Evolutionary conservation across 2,888 invertebrate species (phyloP), one percentile per base, ranked within the genome.

Genomic region (Loripinus fragilis): DNA sequence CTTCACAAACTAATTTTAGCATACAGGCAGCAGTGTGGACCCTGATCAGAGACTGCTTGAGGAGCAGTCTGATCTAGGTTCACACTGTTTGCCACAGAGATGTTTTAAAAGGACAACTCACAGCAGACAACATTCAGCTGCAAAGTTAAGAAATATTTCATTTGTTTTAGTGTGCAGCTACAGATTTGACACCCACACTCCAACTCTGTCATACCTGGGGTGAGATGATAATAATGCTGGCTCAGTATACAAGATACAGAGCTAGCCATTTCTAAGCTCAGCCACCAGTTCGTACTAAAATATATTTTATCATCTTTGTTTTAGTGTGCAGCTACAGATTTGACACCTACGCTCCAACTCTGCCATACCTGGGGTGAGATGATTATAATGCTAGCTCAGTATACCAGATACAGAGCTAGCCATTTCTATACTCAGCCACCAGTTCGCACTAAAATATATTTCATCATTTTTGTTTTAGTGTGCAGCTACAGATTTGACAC

Each of bases 341-440:
- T 55, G 28, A 7, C 8, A 28, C 28, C 66, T n/a, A 50, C 66
- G 0, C 74, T 86, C 45, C 64, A 81, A 8, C 65, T 88, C 66
- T 79, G 83, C 66, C 70, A 83, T 33, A 74, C 69, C 10, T 86
- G 81, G 81, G 87, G 87, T 45, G 86, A 86, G 60, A 66, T 86
- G 52, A 65, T 76, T 17, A 48, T 82, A 28, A 75, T 88, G 80
- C 65, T 88, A 70, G 79, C 79, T 42, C 55, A 78, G 55, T 85
- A 85, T 60, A 76, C 65, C 25, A 67, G 71, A 65, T 73, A 64
- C 76, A 80, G 71, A 72, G 75, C 70, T 20, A 70, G 68, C 41
- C 50, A 70, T 2, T 71, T 71, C 50, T 48, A 48, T 3, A n/a
- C 30, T 33, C n/a, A 23, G 28, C 25, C 48, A 33, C 33, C 5